Evolutionary conservation across 1,140 invertebrate species (phyloP).

Genomic region (Drosophila arizonae): DNA sequence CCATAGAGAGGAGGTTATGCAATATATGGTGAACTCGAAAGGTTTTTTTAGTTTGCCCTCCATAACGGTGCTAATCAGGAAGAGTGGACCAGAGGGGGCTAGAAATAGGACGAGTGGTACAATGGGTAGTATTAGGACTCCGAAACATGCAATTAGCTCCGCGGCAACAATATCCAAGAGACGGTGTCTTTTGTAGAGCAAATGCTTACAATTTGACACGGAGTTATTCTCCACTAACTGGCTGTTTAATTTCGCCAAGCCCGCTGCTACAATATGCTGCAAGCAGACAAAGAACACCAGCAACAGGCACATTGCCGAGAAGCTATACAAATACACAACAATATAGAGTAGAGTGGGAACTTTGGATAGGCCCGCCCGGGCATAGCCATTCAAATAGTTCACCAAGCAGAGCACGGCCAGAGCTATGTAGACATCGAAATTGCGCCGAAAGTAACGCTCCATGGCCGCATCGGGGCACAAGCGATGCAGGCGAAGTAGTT

Average conservation of each 20-base stretch:
- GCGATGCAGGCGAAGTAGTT: constrained; percentile 35
- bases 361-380: neutral
- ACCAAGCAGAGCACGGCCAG: constrained; percentile 18
- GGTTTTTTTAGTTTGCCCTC: constrained; percentile 42
- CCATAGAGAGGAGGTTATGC: constrained; percentile 40
- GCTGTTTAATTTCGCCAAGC: constrained; percentile 36
- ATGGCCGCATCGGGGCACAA: neutral
- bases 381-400: constrained; percentile 44
- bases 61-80: constrained; percentile 55
- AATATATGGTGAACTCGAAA: neutral
- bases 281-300: constrained; percentile 66
- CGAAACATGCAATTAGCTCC: constrained; percentile 57
- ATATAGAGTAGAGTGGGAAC: constrained; percentile 21
- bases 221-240: constrained; percentile 11
- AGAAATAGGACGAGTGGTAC: constrained; percentile 52
- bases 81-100: constrained; percentile 53
- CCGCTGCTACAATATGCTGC: constrained; percentile 52
- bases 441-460: constrained; percentile 31
- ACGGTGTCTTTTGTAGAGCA: constrained; percentile 30
- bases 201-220: neutral
- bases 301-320: constrained; percentile 44
- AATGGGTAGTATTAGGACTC: constrained; percentile 55
- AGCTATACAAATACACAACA: constrained; percentile 47
- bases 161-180: constrained; percentile 28
- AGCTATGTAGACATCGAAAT: constrained; percentile 39